Base-by-base conservation (phyloP, 1,140 invertebrate genomes). In the Pogonognathellus flavescens region DNA sequence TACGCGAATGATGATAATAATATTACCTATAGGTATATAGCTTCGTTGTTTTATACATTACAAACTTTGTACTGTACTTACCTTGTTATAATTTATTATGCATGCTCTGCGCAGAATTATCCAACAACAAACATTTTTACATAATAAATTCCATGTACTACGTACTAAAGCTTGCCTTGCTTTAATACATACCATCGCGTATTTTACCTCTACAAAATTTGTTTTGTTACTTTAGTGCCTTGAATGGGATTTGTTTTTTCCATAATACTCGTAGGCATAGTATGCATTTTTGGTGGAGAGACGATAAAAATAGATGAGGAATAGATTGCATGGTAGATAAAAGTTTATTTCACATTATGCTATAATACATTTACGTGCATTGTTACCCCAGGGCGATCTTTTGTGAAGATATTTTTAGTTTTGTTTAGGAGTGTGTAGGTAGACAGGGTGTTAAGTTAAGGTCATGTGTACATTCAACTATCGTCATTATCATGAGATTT, bases 281-380 rank as follows among this genome's bases (percentile, higher is more conserved):
- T 66, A 62, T 3, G 7, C 11, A 13, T 16, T 13, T 25, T 31
- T 66, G 22, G 14, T 10, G 60, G 18, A 66, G 62, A 66, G 20
- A 25, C 62, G 62, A 66, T 66, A 66, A 66, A 66, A 66, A 66
- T 66, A 66, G 62, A 66, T 66, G 62, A 66, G 22, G 22, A 25
- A 13, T 25, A 25, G 62, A 66, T 66, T 25, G 14, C 22, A 66
- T 31, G 20, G 20, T 11, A 66, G 62, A 66, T 31, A 66, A 66
- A 66, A 66, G 22, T 13, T 66, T 66, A 66, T 66, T 66, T 66
- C 22, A 25, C 20, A 66, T 66, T 25, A 66, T 25, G 11, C 62
- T 31, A 11, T 66, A 66, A 10, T 25, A 6, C 62, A 66, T 66
- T 20, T 66, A 66, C 22, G 14, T 31, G 0, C 8, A 66, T 50